Base-by-base conservation (phyloP, 2,888 invertebrate species). In the Abrostola tripartita region DNA sequence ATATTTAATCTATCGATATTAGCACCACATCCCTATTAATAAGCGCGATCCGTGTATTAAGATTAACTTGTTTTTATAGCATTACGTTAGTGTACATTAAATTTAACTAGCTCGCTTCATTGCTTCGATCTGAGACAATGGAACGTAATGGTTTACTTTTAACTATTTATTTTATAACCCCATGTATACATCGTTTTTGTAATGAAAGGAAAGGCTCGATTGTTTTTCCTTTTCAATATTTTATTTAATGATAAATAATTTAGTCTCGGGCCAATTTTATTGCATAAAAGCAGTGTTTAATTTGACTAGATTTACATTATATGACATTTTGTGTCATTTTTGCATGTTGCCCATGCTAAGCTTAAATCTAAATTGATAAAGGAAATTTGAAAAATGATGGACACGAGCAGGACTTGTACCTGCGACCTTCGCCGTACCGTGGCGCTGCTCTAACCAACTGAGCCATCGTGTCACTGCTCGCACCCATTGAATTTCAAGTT, bases 11-110 rank as follows among this genome's bases (percentile, higher is more conserved):
- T 52, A 59, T 71, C 77, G 79, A 61, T 61, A 78, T 57, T 61
- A 62, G 40, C 44, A 41, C 35, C 38, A 42, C 62, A 83, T 79
- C 91, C 81, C 92, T 93, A 87, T 37, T 91, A 92, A 93, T 93
- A 93, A 92, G 90, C 88, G 88, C 93, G 91, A 93, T 94, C 91
- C 92, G 90, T 91, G 93, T 94, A 94, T 94, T 93, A 92, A 94
- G 94, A 94, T 94, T 94, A 94, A 94, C 92, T 89, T 85, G 89
- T 88, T 82, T 94, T 94, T 94, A 94, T 92, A 87, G 91, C 91
- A 87, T 78, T 88, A 88, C 90, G 93, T 93, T 92, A 93, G 93
- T 92, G 90, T 89, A 88, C 93, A 89, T 93, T 92, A 94, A 94
- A 93, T 92, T 94, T 93, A 91, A 94, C 88, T 92, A 85, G 86